Conservation (phyloP, 2,888 invertebrate species). For the Chymomyza procnemis region DNA sequence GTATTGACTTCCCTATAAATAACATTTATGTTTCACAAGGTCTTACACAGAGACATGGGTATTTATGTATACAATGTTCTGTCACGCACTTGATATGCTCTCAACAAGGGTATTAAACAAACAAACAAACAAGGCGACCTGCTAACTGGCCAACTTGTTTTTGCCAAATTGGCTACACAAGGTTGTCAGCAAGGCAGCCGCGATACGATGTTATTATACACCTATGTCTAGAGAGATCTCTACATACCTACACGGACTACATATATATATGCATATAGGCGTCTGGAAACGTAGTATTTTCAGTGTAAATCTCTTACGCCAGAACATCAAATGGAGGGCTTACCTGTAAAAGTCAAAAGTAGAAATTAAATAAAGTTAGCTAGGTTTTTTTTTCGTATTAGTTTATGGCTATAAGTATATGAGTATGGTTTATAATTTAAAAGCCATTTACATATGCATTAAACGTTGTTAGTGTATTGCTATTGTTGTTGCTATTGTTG, state of each 20-base stretch:
- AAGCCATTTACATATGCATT: conserved; percentile 33
- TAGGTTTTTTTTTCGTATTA: conserved; percentile 14
- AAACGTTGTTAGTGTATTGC: conserved; percentile 30
- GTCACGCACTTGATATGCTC: neutral
- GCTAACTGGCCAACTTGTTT: conserved; percentile 44
- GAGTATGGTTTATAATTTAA: conserved; percentile 38
- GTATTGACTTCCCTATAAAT: neutral
- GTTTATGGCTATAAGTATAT: conserved; percentile 30
- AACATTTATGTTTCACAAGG: neutral
- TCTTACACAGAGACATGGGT: neutral
- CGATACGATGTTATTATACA: neutral
- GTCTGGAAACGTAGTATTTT: neutral
- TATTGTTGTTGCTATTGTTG: conserved; percentile 5
- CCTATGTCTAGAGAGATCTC: neutral
- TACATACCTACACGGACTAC: neutral
- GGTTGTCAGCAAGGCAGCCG: conserved; percentile 40
- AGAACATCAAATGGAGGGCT: conserved; percentile 29
- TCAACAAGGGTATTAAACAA: neutral
- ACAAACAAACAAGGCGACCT: conserved; percentile 10
- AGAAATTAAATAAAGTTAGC: conserved; percentile 53
- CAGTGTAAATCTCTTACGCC: neutral
- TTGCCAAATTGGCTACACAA: conserved; percentile 62
- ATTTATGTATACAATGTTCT: neutral
- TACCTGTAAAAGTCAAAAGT: conserved; percentile 26
- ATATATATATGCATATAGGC: neutral